These are phyloP conservation scores for Mylabris sibirica DNA, from an alignment of 2,888 invertebrate genomes.

Conservation along the genomic window DNA sequence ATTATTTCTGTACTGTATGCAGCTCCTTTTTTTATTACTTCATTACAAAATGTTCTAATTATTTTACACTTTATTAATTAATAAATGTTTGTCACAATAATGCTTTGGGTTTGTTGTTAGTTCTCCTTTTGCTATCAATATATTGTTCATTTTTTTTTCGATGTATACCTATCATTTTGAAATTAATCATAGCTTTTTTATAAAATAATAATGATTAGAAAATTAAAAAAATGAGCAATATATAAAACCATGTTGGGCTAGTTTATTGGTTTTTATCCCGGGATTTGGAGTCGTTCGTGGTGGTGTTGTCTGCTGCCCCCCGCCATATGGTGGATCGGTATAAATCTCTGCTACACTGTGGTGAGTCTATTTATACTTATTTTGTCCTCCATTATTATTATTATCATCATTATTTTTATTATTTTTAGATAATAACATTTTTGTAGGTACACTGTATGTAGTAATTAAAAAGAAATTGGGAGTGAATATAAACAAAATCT, in stretches of 20 bases:
- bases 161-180: not conserved
- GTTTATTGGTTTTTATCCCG: slow-evolving; percentile 57
- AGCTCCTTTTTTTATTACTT: slow-evolving; percentile 48
- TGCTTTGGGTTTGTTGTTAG: slow-evolving; percentile 63
- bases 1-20: slow-evolving; percentile 53
- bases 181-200: not conserved
- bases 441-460: slow-evolving; percentile 42
- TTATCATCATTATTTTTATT: slow-evolving; percentile 4
- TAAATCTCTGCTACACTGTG: slow-evolving; percentile 61
- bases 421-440: slow-evolving; percentile 32
- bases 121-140: slow-evolving; percentile 55
- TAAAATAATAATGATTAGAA: slow-evolving; percentile 13
- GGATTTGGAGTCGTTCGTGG: slow-evolving; percentile 60
- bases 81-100: slow-evolving; percentile 64
- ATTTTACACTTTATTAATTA: slow-evolving; percentile 60
- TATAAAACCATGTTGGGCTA: slow-evolving; percentile 55
- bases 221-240: slow-evolving; percentile 50
- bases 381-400: slow-evolving; percentile 39
- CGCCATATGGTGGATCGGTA: slow-evolving; percentile 58
- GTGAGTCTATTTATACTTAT: slow-evolving; percentile 61
- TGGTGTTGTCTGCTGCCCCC: slow-evolving; percentile 57
- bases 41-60: slow-evolving; percentile 58
- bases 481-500: too few species aligned
- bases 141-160: slow-evolving; percentile 46
- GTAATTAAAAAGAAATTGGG: not conserved